Evolutionary conservation across 2,888 invertebrate species (phyloP), one percentile per base, ranked within the genome.

Genomic region (Dryobota labecula): DNA sequence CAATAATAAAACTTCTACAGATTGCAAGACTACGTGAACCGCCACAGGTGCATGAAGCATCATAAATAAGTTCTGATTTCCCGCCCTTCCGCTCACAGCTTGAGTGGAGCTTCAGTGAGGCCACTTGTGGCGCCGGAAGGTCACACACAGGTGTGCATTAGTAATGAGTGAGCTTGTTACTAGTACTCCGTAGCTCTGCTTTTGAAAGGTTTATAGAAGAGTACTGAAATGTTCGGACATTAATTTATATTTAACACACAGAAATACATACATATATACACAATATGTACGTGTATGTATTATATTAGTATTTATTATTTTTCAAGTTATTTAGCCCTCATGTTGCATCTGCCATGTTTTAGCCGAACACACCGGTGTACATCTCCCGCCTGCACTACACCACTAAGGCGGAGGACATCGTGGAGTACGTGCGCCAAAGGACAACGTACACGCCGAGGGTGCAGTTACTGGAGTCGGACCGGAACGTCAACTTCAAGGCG

Each of bases 101-200:
- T 6, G 63, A 15, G n/a, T 45, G 24, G 41, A 61, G n/a, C 27
- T 30, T 18, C 53, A n/a, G 27, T 45, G 56, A 30, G 15, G 45
- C 53, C 67, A 75, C 75, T 73, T 75, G 67, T 60, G 75, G 67
- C 57, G 36, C 49, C 45, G 30, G 20, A n/a, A 54, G 73, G 66
- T 41, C 75, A 51, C 54, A 54, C 18, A 7, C 20, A n/a, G 41
- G 0, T 27, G 45, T 66, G 51, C 58, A 73, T 66, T 60, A 75
- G 57, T 75, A 45, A 75, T 54, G 47, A 67, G 41, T 30, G 20
- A 60, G 11, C 33, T 53, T 58, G 49, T 33, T 36, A 27, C 41
- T 38, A 20, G 15, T 13, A 20, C 13, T 11, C 33, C 6, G 18
- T 24, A 20, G 61, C n/a, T 2, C 9, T 1, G 33, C 41, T 9